Conservation (phyloP, 2,888 invertebrate genomes). For the Neuroscelio doddi region DNA sequence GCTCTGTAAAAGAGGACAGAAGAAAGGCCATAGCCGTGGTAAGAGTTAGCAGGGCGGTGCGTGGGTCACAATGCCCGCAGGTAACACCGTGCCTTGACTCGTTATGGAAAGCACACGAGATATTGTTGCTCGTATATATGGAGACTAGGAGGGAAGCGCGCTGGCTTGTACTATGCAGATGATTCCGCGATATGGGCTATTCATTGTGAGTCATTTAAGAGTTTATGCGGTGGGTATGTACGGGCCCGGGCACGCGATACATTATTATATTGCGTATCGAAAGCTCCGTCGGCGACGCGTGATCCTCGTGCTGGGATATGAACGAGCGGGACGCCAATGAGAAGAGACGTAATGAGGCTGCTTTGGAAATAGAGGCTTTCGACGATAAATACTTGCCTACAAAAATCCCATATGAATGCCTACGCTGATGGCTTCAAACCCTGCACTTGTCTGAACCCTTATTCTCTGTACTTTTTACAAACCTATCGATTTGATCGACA, state of each 20-base stretch:
- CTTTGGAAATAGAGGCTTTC: slow-evolving; percentile 4
- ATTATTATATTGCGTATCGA: slow-evolving; percentile 62
- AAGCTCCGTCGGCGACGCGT: slow-evolving; percentile 40
- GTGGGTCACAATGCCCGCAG: slow-evolving; percentile 67
- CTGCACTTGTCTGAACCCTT: not conserved
- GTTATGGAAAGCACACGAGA: slow-evolving; percentile 63
- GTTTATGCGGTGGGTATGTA: slow-evolving; percentile 57
- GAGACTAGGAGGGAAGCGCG: slow-evolving; percentile 58
- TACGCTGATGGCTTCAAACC: not conserved
- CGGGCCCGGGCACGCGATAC: slow-evolving; percentile 50
- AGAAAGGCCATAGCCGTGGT: slow-evolving; percentile 50
- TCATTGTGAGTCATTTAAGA: slow-evolving; percentile 67
- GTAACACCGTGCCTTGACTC: slow-evolving; percentile 56
- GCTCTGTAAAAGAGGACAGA: slow-evolving; percentile 46
- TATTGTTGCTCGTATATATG: slow-evolving; percentile 64
- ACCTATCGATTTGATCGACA: no score
- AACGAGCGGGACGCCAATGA: not conserved
- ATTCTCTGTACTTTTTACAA: not conserved
- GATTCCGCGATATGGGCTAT: slow-evolving; percentile 67
- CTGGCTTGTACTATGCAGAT: slow-evolving; percentile 67
- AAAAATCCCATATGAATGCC: not conserved
- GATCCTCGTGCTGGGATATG: slow-evolving; percentile 6
- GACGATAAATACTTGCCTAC: slow-evolving; percentile 1
- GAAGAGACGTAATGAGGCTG: slow-evolving; percentile 3
- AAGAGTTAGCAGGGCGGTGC: slow-evolving; percentile 65